Evolutionary conservation across 2,888 invertebrate species (phyloP).

Genomic region (Stratiomys singularior): DNA sequence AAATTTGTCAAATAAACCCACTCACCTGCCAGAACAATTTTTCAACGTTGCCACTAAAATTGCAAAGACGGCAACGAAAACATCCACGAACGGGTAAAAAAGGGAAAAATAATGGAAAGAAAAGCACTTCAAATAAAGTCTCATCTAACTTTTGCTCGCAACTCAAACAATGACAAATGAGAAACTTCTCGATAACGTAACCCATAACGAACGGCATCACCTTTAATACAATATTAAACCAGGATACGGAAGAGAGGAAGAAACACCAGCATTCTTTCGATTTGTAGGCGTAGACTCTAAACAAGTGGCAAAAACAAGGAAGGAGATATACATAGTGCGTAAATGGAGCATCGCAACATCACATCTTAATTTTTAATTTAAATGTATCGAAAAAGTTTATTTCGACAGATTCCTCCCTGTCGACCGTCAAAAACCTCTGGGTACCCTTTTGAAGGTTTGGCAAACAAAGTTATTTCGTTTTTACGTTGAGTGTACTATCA

Average conservation of each 20-base stretch:
- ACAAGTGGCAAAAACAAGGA: background rate
- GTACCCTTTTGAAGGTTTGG: slow-evolving; percentile 15
- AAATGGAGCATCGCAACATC: background rate
- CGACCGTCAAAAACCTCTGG: slow-evolving; percentile 1
- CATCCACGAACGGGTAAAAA: background rate
- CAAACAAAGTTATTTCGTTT: slow-evolving; percentile 29
- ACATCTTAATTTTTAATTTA: slow-evolving; percentile 52
- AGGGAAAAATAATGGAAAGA: slow-evolving; percentile 49
- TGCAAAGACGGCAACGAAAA: background rate
- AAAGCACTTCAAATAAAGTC: slow-evolving; percentile 48
- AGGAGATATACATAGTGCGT: slow-evolving; percentile 2
- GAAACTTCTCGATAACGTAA: slow-evolving; percentile 35
- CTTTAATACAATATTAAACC: too few relatives aligned
- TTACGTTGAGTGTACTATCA: background rate
- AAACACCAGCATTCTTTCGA: background rate
- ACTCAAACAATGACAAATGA: slow-evolving; percentile 48
- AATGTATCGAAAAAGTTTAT: slow-evolving; percentile 52
- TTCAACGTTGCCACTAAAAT: background rate
- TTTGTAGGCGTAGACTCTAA: slow-evolving; percentile 23
- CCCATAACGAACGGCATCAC: background rate
- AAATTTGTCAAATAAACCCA: slow-evolving; percentile 40
- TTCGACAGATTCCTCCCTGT: slow-evolving; percentile 5
- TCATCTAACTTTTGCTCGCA: slow-evolving; percentile 50
- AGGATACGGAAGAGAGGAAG: background rate
- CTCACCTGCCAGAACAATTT: slow-evolving; percentile 36